Conservation (phyloP, 2,888 invertebrate species). For the Drymonia ruficornis region DNA sequence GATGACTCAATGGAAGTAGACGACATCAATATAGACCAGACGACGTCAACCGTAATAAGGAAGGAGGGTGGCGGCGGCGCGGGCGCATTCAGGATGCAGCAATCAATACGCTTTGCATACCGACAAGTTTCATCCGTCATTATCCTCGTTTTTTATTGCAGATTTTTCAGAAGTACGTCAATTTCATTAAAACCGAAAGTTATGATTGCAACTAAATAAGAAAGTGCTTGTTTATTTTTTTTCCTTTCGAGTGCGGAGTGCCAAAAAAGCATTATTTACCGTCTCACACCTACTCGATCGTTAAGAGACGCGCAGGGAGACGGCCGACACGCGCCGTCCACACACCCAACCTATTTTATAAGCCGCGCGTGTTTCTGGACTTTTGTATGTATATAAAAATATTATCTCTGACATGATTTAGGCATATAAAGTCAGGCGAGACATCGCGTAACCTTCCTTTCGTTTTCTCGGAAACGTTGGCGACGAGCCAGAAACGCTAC, state of each 20-base stretch:
- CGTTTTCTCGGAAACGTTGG: constrained; percentile 81
- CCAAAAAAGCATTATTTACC: constrained; percentile 55
- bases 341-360: constrained; percentile 43
- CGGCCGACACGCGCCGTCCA: constrained; percentile 34
- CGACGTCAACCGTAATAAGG: constrained; percentile 67
- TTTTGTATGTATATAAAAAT: constrained; percentile 60
- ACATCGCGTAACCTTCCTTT: constrained; percentile 81
- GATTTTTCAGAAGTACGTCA: constrained; percentile 25
- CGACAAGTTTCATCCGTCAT: constrained; percentile 21
- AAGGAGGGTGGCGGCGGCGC: constrained; percentile 72
- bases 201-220: constrained; percentile 31
- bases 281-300: constrained; percentile 53
- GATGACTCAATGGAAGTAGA: constrained; percentile 16
- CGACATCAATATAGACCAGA: constrained; percentile 17
- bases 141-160: constrained; percentile 32
- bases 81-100: constrained; percentile 68
- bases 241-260: constrained; percentile 35
- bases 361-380: constrained; percentile 40
- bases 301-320: constrained; percentile 36
- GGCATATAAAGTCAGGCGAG: constrained; percentile 80
- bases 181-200: constrained; percentile 37
- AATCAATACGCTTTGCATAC: constrained; percentile 53
- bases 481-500: constrained; percentile 66
- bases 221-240: constrained; percentile 33
- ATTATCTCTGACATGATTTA: constrained; percentile 77